Conservation (phyloP, 2,888 invertebrate species). For the Acleris emargana region DNA sequence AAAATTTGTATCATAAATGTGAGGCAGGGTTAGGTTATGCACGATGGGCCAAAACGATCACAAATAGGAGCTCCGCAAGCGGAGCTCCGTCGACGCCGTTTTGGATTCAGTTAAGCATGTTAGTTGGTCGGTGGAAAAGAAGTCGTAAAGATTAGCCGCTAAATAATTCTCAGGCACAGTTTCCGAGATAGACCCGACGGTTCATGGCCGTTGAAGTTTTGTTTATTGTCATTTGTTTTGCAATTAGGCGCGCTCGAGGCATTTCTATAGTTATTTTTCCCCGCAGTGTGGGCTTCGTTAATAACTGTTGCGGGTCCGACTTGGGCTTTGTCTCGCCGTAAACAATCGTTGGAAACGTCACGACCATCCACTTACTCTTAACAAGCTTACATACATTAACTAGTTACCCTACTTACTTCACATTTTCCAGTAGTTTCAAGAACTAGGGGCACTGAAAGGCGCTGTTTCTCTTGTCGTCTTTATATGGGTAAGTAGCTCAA, state of each 20-base stretch:
- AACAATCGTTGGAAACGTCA: constrained; percentile 41
- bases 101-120: too few relatives aligned
- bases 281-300: background rate
- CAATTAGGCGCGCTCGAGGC: background rate
- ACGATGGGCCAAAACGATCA: too few relatives aligned
- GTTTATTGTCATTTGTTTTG: background rate
- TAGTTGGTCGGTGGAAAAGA: too few relatives aligned
- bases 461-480: too few relatives aligned
- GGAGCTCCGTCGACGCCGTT: too few relatives aligned
- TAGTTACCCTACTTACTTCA: constrained; percentile 17
- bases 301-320: constrained; percentile 26
- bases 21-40: too few relatives aligned
- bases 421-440: background rate
- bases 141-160: too few relatives aligned
- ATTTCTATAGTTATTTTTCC: constrained; percentile 8
- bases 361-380: constrained; percentile 32
- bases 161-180: background rate
- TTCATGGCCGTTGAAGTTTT: background rate
- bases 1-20: too few relatives aligned
- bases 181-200: background rate
- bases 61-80: too few relatives aligned
- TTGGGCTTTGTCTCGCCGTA: constrained; percentile 39
- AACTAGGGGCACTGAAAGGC: too few relatives aligned
- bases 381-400: constrained; percentile 19
- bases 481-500: too few relatives aligned